Evolutionary conservation across 2,888 invertebrate genomes (phyloP).

Genomic region (Tipula unca): DNA sequence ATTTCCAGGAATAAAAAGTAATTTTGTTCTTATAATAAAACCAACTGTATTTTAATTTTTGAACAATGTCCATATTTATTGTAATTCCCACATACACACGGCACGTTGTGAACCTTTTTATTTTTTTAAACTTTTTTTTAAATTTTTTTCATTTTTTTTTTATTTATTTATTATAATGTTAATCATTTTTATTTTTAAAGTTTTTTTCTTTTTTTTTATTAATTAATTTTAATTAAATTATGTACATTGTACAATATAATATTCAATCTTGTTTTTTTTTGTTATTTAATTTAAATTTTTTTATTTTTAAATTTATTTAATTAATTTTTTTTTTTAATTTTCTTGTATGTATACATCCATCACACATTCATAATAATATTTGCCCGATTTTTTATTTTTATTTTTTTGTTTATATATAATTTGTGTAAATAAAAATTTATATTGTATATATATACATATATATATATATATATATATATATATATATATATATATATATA

Average conservation of each 20-base stretch:
- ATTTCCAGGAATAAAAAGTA: neutral
- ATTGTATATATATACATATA: neutral
- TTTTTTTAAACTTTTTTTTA: constrained; percentile 28
- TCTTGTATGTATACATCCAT: constrained; percentile 55
- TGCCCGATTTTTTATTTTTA: neutral
- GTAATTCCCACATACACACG: constrained; percentile 78
- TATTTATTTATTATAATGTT: constrained; percentile 19
- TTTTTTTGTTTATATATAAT: neutral
- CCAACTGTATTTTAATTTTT: constrained; percentile 48
- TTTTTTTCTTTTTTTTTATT: constrained; percentile 19
- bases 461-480: neutral
- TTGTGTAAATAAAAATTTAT: neutral
- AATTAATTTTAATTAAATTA: constrained; percentile 21
- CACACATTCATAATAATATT: constrained; percentile 48
- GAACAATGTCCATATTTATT: constrained; percentile 80
- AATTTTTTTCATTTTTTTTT: constrained; percentile 20
- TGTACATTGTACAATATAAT: constrained; percentile 26
- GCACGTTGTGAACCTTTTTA: constrained; percentile 86
- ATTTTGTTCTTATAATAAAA: constrained; percentile 40
- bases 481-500: neutral
- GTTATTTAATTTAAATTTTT: constrained; percentile 19
- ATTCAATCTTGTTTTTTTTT: constrained; percentile 1
- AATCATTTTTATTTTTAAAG: neutral
- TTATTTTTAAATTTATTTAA: constrained; percentile 16
- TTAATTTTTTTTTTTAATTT: constrained; percentile 24